Conservation (phyloP, 2,888 invertebrate species). For the Incurvaria masculella region DNA sequence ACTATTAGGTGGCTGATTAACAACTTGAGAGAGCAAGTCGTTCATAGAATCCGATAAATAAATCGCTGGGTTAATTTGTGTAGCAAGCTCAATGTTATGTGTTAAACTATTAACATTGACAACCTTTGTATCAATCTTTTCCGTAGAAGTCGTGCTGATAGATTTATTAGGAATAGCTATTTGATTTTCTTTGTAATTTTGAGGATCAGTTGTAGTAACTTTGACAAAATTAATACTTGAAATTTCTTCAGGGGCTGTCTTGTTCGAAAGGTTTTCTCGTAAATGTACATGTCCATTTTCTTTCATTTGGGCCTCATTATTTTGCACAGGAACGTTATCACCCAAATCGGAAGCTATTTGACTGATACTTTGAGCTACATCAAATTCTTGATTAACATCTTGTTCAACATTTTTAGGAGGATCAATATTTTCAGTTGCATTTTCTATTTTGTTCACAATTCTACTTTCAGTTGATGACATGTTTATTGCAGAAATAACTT, state of each 20-base stretch:
- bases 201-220: conserved; percentile 41
- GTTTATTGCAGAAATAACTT: conserved; percentile 25
- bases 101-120: background rate
- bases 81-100: conserved; percentile 19
- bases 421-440: conserved; percentile 17
- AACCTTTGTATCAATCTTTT: background rate
- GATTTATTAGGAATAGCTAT: conserved; percentile 6
- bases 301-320: conserved; percentile 41
- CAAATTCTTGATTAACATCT: conserved; percentile 29
- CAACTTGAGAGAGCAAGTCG: conserved; percentile 49
- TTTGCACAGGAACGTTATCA: conserved; percentile 35
- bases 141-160: conserved; percentile 16
- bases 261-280: conserved; percentile 25
- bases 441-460: conserved; percentile 14
- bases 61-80: conserved; percentile 34
- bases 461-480: conserved; percentile 13
- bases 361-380: conserved; percentile 48
- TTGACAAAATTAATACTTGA: conserved; percentile 27
- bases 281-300: conserved; percentile 43
- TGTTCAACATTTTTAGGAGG: background rate
- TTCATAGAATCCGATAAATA: conserved; percentile 47
- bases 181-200: conserved; percentile 15
- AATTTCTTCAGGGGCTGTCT: conserved; percentile 17
- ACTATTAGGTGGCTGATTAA: conserved; percentile 30
- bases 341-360: conserved; percentile 51